Conservation (phyloP, 2,888 invertebrate species). For the Hoplodrina blanda region DNA sequence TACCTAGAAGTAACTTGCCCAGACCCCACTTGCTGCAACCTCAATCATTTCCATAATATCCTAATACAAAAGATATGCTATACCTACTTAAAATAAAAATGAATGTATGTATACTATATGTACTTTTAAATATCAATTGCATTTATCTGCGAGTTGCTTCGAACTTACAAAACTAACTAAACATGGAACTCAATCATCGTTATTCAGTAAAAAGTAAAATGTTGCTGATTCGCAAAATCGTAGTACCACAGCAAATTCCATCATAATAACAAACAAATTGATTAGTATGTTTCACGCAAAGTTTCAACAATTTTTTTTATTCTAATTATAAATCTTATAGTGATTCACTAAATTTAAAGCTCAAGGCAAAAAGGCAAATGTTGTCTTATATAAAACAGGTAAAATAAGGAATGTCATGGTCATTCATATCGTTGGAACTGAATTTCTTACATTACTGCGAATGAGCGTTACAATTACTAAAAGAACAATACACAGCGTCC, state of each 20-base stretch:
- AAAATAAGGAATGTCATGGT: constrained; percentile 72
- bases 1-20: constrained; percentile 38
- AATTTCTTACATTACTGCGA: constrained; percentile 64
- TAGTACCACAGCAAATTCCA: constrained; percentile 56
- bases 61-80: constrained; percentile 54
- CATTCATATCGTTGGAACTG: constrained; percentile 65
- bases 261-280: constrained; percentile 54
- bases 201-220: constrained; percentile 48
- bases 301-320: constrained; percentile 56
- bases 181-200: constrained; percentile 40
- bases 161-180: constrained; percentile 50
- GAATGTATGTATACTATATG: constrained; percentile 60
- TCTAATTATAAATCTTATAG: constrained; percentile 60
- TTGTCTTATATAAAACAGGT: constrained; percentile 65
- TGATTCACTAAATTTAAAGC: constrained; percentile 64
- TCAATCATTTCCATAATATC: constrained; percentile 38
- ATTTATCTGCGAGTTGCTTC: constrained; percentile 53
- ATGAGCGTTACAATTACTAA: constrained; percentile 61
- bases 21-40: constrained; percentile 37
- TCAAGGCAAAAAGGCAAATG: constrained; percentile 65
- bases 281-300: constrained; percentile 49
- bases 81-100: constrained; percentile 56
- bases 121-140: constrained; percentile 65
- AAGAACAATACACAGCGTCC: constrained; percentile 57
- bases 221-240: constrained; percentile 55